Base-by-base conservation (phyloP, 2,888 invertebrate species). In the Cyclophora punctaria region DNA sequence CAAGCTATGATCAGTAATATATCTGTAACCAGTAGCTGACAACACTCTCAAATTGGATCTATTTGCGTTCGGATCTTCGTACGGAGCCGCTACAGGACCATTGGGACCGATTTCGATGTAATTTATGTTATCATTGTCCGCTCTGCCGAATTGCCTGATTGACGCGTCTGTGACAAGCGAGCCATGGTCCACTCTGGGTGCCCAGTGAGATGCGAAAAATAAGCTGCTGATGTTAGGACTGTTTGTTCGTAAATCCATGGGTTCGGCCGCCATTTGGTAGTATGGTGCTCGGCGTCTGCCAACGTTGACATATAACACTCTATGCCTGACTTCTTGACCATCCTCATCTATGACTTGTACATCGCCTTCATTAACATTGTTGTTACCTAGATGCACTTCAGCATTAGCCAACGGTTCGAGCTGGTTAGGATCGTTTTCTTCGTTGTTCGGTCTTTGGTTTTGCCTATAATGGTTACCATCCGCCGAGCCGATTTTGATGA, bases 1-100 rank as follows among this genome's bases (percentile, higher is more conserved):
- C 20, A 94, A 67, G 45, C 92, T 91, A 4, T 85, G 74, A 64
- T 94, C 90, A 0, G 93, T 93, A 0, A 94, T 90, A 50, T 83
- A 80, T 3, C 87, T 81, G 64, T 91, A 94, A 3, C 93, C 91
- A 1, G 91, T 90, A 3, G 90, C 79, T 3, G 87, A 84, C 0
- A 92, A 65, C 0, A 86, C 76, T 47, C 89, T 80, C 0, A 92
- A 67, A 20, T 76, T 83, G 2, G 90, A 90, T 51, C 89, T 71
- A 3, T 80, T 80, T 0, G 64, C 57, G 0, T 64, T 64, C 0
- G 58, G 54, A 0, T 68, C 66, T 0, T 58, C 40, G 0, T 34
- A 49, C 0, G 47, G 46, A n/a, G 34, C 62, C 0, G 57, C 48
- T 0, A 59, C 48, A 0, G 63, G 62, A 0, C 70, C 69, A 35